These are phyloP conservation scores for Sitta carolinensis DNA, from an alignment of 2,797 vertebrate species.

Conservation along the genomic window DNA sequence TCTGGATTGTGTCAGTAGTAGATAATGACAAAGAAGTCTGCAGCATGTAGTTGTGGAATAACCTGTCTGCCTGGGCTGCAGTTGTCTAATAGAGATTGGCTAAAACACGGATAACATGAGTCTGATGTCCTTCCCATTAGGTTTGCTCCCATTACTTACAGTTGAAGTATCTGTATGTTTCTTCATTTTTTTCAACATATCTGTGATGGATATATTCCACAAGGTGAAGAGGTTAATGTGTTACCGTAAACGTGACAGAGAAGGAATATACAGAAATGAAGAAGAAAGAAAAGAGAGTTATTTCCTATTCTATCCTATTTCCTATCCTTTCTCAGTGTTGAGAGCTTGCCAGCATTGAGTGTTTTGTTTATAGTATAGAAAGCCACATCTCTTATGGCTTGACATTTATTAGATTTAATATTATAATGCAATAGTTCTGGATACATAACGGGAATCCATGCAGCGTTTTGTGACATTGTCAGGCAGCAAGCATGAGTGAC, in stretches of 20 bases:
- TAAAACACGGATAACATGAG: neutral
- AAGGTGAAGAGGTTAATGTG: neutral
- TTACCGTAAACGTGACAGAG: neutral
- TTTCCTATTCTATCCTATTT: neutral
- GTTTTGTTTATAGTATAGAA: neutral
- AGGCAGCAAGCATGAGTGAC: conserved; percentile 3
- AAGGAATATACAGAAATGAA: neutral
- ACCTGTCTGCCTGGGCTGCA: neutral
- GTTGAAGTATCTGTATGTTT: neutral
- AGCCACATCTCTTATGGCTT: neutral
- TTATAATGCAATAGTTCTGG: neutral
- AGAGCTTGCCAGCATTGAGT: neutral
- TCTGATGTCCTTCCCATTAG: neutral
- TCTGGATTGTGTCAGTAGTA: neutral
- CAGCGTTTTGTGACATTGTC: conserved; percentile 11
- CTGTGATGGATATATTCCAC: neutral
- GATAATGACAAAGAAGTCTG: neutral
- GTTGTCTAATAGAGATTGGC: neutral
- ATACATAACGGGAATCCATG: neutral
- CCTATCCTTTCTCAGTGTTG: neutral
- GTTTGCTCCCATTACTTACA: neutral
- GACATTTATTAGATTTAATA: neutral
- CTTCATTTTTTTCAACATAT: neutral
- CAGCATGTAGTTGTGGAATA: neutral
- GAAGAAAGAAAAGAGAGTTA: neutral